Conservation (phyloP, 2,113 vertebrate genomes). For the Tonatia bakeri region DNA sequence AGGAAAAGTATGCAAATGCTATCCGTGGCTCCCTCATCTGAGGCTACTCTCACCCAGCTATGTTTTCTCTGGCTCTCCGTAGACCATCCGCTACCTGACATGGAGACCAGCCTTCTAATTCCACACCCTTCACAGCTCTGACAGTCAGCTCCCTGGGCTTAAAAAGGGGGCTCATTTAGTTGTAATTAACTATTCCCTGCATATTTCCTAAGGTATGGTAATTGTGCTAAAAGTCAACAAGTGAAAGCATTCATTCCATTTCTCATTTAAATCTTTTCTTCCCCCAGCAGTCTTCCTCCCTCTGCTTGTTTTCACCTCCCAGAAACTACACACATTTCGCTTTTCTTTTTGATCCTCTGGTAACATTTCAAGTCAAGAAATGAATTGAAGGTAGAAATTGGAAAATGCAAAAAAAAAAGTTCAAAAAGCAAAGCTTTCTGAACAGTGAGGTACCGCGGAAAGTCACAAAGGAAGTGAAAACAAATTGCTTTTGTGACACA, state of each 20-base stretch:
- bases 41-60: slow-evolving; percentile 76
- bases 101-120: slow-evolving; percentile 80
- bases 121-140: slow-evolving; percentile 80
- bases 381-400: slow-evolving; percentile 68
- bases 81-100: slow-evolving; percentile 77
- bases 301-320: neutral
- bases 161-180: slow-evolving; percentile 83
- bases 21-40: slow-evolving; percentile 64
- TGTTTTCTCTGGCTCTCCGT: slow-evolving; percentile 80
- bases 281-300: slow-evolving; percentile 56
- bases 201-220: slow-evolving; percentile 83
- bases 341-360: slow-evolving; percentile 71
- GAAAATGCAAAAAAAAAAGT: slow-evolving; percentile 69
- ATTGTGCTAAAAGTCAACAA: slow-evolving; percentile 85
- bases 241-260: slow-evolving; percentile 81
- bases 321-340: neutral
- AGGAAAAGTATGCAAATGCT: slow-evolving; percentile 83
- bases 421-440: slow-evolving; percentile 69
- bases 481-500: neutral
- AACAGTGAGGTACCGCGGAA: neutral
- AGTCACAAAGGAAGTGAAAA: neutral
- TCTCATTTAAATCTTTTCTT: slow-evolving; percentile 73
- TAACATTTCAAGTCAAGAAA: slow-evolving; percentile 78
- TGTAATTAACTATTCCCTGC: slow-evolving; percentile 84
- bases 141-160: slow-evolving; percentile 80